Base-by-base conservation (phyloP, 2,113 vertebrate genomes). In the Thamnophis sirtalis region DNA sequence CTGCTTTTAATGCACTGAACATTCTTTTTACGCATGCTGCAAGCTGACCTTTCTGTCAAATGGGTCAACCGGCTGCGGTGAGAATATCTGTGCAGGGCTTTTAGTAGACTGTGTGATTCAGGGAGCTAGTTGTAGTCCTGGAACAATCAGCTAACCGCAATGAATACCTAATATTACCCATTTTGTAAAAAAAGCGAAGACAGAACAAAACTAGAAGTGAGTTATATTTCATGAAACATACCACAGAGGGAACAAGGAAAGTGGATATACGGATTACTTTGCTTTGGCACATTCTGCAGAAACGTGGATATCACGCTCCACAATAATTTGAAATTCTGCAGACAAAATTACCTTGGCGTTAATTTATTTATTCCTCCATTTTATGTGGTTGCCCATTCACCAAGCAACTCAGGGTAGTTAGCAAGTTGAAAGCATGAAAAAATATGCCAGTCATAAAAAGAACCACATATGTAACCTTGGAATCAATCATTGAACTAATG, bases 1-100 rank as follows among this genome's bases (percentile, higher is more conserved):
- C 87, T 93, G 51, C 90, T 24, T 87, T 93, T 68, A 87, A 91
- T 85, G 92, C 80, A 93, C 86, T 89, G 90, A 92, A 49, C 55
- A 58, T 89, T 55, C 58, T 90, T 93, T 86, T 91, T 50, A 89
- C 49, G 33, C 68, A 63, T 85, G 90, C 73, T 88, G 86, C 86
- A 60, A 54, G 2, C 87, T 93, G 92, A 93, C 87, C 90, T 86
- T 93, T 91, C 87, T 80, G 80, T 50, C 55, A 80, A 51, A 56
- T 54, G 80, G 89, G 90, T 93, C 87, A 63, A 33, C 87, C 48
- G 38, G 80, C 56, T 93, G 73, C 19, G 55, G 87, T 55, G 73
- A 89, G 90, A 89, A 88, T 89, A 89, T 84, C 49, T 87, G 86
- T 73, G 73, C 4, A 86, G 87, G 90, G 87, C 56, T 93, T 91